phyloP scores from a whole-genome alignment of 2,113 vertebrate species.

The Calonectris borealis region DNA sequence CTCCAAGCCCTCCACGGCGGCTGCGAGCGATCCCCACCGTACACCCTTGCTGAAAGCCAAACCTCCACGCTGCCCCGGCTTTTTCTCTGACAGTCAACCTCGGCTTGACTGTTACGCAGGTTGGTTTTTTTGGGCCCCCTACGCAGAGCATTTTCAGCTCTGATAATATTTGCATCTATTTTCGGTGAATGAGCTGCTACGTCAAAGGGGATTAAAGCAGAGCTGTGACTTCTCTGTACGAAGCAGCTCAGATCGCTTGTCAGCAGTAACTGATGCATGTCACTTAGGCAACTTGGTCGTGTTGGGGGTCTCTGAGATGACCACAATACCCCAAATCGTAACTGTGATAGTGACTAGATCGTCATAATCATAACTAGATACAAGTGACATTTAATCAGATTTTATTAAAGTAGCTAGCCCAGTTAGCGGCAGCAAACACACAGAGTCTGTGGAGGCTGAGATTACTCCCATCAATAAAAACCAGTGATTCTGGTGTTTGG shows the following conservation, averaged over 20 bases:
- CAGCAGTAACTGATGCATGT: neutral
- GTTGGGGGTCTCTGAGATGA: neutral
- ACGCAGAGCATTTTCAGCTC: neutral
- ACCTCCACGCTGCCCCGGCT: accelerated
- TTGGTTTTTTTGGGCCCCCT: neutral
- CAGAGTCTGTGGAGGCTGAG: accelerated
- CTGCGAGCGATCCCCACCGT: neutral
- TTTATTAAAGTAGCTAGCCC: neutral
- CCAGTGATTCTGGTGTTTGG: accelerated
- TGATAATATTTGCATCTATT: neutral
- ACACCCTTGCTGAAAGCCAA: neutral
- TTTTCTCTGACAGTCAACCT: neutral
- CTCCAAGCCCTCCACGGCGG: neutral
- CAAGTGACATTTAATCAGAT: too few relatives aligned
- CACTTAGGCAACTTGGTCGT: neutral
- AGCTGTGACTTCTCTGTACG: neutral
- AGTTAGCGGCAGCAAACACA: accelerated
- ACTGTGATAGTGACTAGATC: too few relatives aligned
- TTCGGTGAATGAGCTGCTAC: neutral
- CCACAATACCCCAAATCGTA: neutral
- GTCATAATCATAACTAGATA: accelerated
- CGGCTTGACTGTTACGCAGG: accelerated
- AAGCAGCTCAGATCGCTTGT: neutral
- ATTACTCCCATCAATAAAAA: accelerated
- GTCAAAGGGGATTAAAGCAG: constrained; percentile 22